Evolutionary conservation across 92 coral and sea anemone genomes (phyloP).

Genomic region (Zoanthus gigantus): DNA sequence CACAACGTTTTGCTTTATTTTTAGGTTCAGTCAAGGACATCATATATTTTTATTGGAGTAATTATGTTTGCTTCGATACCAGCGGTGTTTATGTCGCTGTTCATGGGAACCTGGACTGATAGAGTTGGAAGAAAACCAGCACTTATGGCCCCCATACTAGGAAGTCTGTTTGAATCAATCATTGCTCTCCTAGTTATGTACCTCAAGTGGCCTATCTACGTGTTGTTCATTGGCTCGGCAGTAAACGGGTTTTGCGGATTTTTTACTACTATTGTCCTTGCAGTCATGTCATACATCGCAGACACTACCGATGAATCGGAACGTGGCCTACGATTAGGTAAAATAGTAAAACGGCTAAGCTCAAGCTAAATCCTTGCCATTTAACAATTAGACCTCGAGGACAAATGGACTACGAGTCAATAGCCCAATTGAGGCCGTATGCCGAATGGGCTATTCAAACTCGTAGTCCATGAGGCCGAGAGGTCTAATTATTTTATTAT

Average conservation of each 20-base stretch:
- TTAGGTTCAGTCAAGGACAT: constrained; percentile 77
- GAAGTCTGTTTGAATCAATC: constrained; percentile 67
- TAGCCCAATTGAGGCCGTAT: too few relatives aligned
- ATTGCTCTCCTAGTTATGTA: constrained; percentile 63
- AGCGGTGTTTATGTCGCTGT: constrained; percentile 70
- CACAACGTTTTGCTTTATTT: background rate
- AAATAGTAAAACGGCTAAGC: background rate
- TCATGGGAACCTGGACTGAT: constrained; percentile 88
- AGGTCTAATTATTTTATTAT: too few relatives aligned
- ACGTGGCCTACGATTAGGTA: constrained; percentile 75
- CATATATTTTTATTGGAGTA: constrained; percentile 63
- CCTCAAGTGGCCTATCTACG: constrained; percentile 64
- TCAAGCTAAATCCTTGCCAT: too few relatives aligned
- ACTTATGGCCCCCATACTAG: constrained; percentile 58
- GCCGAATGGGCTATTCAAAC: too few relatives aligned
- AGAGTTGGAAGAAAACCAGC: constrained; percentile 81
- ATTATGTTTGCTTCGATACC: constrained; percentile 69
- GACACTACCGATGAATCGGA: constrained; percentile 76
- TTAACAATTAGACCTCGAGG: too few relatives aligned
- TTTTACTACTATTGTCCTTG: constrained; percentile 69
- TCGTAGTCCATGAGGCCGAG: too few relatives aligned
- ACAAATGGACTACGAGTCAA: too few relatives aligned
- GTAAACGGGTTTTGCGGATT: constrained; percentile 77
- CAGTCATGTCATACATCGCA: constrained; percentile 70
- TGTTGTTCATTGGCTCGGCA: constrained; percentile 69